Percentiles rank a stretch among this genome's conserved stretches.
phyloP scores from a whole-genome alignment of 2,797 vertebrate species.

The Iguana delicatissima region DNA sequence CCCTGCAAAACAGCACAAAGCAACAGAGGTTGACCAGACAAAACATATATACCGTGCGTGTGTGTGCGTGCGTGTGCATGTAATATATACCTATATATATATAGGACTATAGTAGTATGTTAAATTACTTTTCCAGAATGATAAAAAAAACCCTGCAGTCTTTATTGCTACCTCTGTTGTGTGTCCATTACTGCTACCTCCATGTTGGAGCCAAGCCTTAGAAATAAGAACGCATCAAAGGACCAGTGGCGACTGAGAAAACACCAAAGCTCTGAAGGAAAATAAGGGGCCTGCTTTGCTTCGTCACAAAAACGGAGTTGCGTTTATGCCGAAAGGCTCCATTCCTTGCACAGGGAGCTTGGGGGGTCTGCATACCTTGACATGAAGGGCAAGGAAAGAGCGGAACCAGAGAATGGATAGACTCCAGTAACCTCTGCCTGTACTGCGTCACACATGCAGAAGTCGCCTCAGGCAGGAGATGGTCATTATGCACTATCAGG shows the following conservation, averaged over 20 bases:
- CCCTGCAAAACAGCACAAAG: slow-evolving; percentile 53
- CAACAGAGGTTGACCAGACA: neutral
- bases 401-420: slow-evolving; percentile 36
- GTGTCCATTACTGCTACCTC: slow-evolving; percentile 56
- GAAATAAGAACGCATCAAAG: slow-evolving; percentile 60
- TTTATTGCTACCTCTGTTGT: slow-evolving; percentile 46
- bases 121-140: slow-evolving; percentile 57
- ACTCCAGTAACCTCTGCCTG: slow-evolving; percentile 14
- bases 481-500: slow-evolving; percentile 47
- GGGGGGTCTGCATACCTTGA: neutral
- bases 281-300: slow-evolving; percentile 40
- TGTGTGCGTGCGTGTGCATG: no score
- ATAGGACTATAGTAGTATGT: neutral
- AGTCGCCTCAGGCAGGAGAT: slow-evolving; percentile 54
- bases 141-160: slow-evolving; percentile 60
- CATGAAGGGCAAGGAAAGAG: slow-evolving; percentile 59
- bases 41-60: neutral
- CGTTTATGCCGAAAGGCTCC: neutral
- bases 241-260: slow-evolving; percentile 38
- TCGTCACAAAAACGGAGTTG: neutral
- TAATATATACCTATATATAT: no score
- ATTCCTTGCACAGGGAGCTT: neutral
- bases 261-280: slow-evolving; percentile 49
- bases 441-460: neutral
- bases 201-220: slow-evolving; percentile 53